A percentile compares a stretch with the other conserved stretches of the same genome.
These are phyloP conservation scores for Orchestia grillus DNA, from an alignment of 1,140 invertebrate genomes.

Conservation along the genomic window DNA sequence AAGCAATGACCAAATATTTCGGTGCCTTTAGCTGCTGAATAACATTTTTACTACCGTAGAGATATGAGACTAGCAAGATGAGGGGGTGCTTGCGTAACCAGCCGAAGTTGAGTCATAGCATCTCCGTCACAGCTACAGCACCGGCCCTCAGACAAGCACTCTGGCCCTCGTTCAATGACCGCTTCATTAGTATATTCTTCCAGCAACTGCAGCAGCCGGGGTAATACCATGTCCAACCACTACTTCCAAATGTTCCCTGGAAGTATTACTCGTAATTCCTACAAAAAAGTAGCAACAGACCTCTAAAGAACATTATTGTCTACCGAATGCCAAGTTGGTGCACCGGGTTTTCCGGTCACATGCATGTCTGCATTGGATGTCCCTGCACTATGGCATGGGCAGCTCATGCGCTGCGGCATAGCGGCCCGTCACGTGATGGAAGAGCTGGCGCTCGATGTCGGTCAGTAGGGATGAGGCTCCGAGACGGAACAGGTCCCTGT, in stretches of 20 bases:
- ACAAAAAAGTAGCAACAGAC: neutral
- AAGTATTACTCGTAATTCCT: neutral
- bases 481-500: constrained; percentile 87
- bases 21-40: no score
- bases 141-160: no score
- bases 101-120: no score
- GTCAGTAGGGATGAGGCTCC: constrained; percentile 92
- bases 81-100: no score
- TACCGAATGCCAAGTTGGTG: neutral
- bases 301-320: neutral
- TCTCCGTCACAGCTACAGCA: neutral
- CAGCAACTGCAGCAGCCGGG: no score
- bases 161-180: neutral
- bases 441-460: constrained; percentile 81
- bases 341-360: neutral
- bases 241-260: no score
- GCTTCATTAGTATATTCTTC: neutral
- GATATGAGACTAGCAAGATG: neutral
- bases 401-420: constrained; percentile 69
- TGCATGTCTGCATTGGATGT: neutral
- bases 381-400: constrained; percentile 67
- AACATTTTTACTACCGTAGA: neutral
- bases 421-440: constrained; percentile 69
- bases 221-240: no score
- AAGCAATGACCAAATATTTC: no score